Conservation (phyloP, 1,140 invertebrate genomes). For the Himalopsyche phryganea region DNA sequence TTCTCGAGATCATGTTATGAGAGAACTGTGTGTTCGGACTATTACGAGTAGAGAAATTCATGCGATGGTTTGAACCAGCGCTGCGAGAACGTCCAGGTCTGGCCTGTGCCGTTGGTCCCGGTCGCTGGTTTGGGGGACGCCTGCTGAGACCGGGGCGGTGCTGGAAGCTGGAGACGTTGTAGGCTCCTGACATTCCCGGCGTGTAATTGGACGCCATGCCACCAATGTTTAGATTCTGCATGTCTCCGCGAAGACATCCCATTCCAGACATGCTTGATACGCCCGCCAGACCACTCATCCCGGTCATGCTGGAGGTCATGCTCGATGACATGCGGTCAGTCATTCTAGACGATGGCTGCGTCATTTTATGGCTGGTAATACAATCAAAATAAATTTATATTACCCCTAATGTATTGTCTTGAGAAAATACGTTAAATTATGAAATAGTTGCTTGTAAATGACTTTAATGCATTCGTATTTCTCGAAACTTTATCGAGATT, state of each 20-base stretch:
- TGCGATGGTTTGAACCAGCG: conserved; percentile 43
- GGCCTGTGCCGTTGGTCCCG: conserved; percentile 48
- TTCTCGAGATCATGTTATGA: conserved; percentile 49
- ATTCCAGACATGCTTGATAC: conserved; percentile 46
- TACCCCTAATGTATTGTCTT: no score
- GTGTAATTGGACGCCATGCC: conserved; percentile 52
- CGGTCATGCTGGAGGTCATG: conserved; percentile 53
- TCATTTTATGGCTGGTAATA: conserved; percentile 10
- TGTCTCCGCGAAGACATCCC: conserved; percentile 44
- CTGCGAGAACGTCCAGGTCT: conserved; percentile 48
- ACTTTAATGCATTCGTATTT: no score
- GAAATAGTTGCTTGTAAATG: no score
- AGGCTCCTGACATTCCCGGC: conserved; percentile 48
- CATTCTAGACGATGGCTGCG: conserved; percentile 42
- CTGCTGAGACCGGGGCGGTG: conserved; percentile 50
- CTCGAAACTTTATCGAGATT: no score
- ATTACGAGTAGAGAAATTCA: conserved; percentile 48
- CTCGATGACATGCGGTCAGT: conserved; percentile 49
- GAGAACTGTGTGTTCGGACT: conserved; percentile 49
- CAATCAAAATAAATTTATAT: no score
- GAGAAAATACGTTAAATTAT: no score
- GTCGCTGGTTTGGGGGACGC: conserved; percentile 47
- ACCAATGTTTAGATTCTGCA: conserved; percentile 48
- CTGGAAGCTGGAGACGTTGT: conserved; percentile 51
- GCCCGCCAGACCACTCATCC: conserved; percentile 49